phyloP scores from a whole-genome alignment of 2,888 invertebrate species.

The Fabriciana adippe region DNA sequence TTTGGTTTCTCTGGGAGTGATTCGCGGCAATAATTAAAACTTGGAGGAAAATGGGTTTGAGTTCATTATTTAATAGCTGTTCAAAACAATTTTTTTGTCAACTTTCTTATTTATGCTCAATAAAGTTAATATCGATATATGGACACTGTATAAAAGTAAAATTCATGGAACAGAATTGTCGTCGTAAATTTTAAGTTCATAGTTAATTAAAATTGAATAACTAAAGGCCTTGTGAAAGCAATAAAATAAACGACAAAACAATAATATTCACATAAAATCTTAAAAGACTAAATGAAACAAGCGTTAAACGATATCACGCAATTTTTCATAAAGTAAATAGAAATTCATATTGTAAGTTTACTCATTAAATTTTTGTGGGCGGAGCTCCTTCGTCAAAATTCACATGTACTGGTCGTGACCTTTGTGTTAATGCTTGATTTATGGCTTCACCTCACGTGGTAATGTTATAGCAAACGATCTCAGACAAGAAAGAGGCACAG shows the following conservation, averaged over 20 bases:
- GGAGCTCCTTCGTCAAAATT: slow-evolving; percentile 28
- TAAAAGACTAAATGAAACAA: slow-evolving; percentile 9
- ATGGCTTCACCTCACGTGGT: slow-evolving; percentile 41
- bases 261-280: slow-evolving; percentile 3
- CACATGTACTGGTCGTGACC: slow-evolving; percentile 37
- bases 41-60: slow-evolving; percentile 52
- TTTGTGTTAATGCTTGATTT: slow-evolving; percentile 39
- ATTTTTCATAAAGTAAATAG: slow-evolving; percentile 23
- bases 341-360: slow-evolving; percentile 22
- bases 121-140: slow-evolving; percentile 4
- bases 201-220: not conserved
- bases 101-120: slow-evolving; percentile 26
- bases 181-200: too few species aligned
- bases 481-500: slow-evolving; percentile 12
- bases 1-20: slow-evolving; percentile 68
- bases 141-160: not conserved
- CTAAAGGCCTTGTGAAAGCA: not conserved
- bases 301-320: slow-evolving; percentile 2
- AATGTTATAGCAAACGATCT: slow-evolving; percentile 30
- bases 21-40: slow-evolving; percentile 76
- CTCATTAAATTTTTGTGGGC: slow-evolving; percentile 29
- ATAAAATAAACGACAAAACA: slow-evolving; percentile 1
- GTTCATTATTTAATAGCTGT: slow-evolving; percentile 69
- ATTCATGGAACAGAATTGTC: not conserved
- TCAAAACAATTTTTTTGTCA: slow-evolving; percentile 56